These are phyloP conservation scores for Thymelicus acteon DNA, from an alignment of 2,888 invertebrate species.

Conservation along the genomic window DNA sequence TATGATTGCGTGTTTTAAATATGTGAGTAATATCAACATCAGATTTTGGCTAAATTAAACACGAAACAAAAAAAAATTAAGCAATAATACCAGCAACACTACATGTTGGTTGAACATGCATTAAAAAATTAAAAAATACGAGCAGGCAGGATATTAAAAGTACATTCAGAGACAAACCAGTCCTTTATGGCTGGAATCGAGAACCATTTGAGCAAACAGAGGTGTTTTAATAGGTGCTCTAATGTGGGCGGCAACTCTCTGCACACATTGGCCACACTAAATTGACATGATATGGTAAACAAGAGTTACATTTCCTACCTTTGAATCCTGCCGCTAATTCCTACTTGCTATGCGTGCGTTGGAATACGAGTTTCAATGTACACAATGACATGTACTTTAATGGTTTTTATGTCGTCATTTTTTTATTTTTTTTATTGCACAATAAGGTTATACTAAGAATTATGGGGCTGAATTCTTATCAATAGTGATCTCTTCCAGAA, in stretches of 20 bases:
- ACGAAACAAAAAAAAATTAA: neutral
- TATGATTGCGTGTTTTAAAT: too few relatives aligned
- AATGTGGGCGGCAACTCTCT: conserved; percentile 50
- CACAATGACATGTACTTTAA: too few relatives aligned
- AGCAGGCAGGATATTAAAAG: conserved; percentile 11
- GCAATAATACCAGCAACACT: too few relatives aligned
- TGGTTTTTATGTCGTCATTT: too few relatives aligned
- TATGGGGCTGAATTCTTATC: too few relatives aligned
- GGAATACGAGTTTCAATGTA: too few relatives aligned
- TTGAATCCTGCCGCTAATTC: conserved; percentile 50
- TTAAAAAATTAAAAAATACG: neutral
- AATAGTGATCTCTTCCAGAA: too few relatives aligned
- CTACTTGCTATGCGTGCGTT: neutral
- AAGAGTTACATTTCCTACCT: conserved; percentile 52
- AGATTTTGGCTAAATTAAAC: neutral
- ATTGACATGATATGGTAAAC: conserved; percentile 65
- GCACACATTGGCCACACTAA: conserved; percentile 40
- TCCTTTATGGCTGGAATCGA: conserved; percentile 40
- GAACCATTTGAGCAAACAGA: conserved; percentile 68
- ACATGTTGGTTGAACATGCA: neutral
- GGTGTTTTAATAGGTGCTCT: conserved; percentile 61
- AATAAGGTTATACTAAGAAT: too few relatives aligned
- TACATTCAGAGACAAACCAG: conserved; percentile 26
- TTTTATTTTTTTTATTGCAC: too few relatives aligned
- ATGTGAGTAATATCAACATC: too few relatives aligned